Evolutionary conservation across 2,888 invertebrate genomes (phyloP).

Genomic region (Drosophila limbata): DNA sequence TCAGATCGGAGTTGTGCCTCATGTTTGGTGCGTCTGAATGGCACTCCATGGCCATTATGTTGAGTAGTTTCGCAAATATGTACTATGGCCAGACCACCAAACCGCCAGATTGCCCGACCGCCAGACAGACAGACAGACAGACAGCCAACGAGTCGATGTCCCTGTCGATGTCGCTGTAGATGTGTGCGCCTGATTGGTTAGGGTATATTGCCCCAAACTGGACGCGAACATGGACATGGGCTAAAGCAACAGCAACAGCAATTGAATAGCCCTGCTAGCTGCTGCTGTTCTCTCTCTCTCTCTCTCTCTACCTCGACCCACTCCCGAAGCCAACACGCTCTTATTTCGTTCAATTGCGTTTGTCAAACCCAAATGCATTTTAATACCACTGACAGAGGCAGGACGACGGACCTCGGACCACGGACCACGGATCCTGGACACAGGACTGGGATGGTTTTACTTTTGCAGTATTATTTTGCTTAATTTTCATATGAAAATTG

Average conservation of each 20-base stretch:
- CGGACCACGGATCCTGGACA: background rate
- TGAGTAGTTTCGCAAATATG: constrained; percentile 78
- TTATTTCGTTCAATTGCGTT: constrained; percentile 74
- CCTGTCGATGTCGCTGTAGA: constrained; percentile 20
- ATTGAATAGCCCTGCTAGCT: constrained; percentile 45
- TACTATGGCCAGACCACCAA: constrained; percentile 22
- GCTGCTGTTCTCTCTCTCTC: constrained; percentile 2
- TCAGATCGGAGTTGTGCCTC: constrained; percentile 20
- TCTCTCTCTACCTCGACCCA: constrained; percentile 12
- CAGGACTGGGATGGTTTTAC: constrained; percentile 3
- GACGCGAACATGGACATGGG: constrained; percentile 37
- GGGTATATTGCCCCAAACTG: constrained; percentile 47
- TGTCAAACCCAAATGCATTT: constrained; percentile 67
- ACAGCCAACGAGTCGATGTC: constrained; percentile 8
- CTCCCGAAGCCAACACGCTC: constrained; percentile 51
- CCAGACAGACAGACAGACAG: constrained; percentile 13
- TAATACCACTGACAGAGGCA: constrained; percentile 50
- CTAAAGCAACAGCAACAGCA: constrained; percentile 52
- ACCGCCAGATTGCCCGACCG: constrained; percentile 3
- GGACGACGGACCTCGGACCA: constrained; percentile 7
- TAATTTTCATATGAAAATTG: constrained; percentile 42
- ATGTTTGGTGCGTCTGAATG: constrained; percentile 75
- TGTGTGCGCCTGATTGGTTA: constrained; percentile 62
- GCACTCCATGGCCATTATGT: constrained; percentile 77
- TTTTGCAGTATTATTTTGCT: constrained; percentile 14